Base-by-base conservation (phyloP, 2,113 vertebrate species). In the Corapipo altera region DNA sequence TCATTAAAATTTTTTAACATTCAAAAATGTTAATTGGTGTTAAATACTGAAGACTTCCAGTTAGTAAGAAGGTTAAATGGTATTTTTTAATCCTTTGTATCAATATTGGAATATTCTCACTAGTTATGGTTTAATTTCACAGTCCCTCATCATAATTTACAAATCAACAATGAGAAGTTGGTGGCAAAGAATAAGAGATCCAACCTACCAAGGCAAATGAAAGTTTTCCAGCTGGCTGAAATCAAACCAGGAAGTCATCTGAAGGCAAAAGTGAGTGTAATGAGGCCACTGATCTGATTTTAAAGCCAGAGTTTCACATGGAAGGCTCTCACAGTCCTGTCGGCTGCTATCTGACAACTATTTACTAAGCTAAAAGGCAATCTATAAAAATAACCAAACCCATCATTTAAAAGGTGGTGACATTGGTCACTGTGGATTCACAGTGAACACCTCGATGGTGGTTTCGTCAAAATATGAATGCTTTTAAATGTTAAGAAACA, bases 401-500 rank as follows among this genome's bases (percentile, higher is more conserved):
- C 98, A 5, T 98, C 98, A 7, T 90, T 96, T 81, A 98, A 98
- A 1, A 98, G 98, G 71, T 98, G 98, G 92, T 99, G 98, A 92
- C 98, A 99, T 78, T 98, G 96, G 49, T 99, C 98, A 5, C 64
- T 61, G 33, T 97, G 66, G n/a, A 48, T 95, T 96, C 95, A 72
- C 98, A 98, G 96, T 95, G 98, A 83, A 98, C 89, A 10, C 98
- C 98, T 85, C 98, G 71, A 58, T 98, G 98, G 98, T 98, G 98
- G 79, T 98, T 99, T 58, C 98, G 98, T 99, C 73, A 37, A 55
- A 90, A 81, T 20, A 64, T 20, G 30, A n/a, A 13, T 21, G 49
- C 24, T 74, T 62, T 59, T 35, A 67, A 54, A 39, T 46, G 12
- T 46, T 54, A 69, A 69, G 39, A 61, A 75, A 30, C 28, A 41